A percentile compares a stretch with the other conserved stretches of the same genome.
phyloP scores from a whole-genome alignment of 2,797 vertebrate species.

The Cyprinella venusta region DNA sequence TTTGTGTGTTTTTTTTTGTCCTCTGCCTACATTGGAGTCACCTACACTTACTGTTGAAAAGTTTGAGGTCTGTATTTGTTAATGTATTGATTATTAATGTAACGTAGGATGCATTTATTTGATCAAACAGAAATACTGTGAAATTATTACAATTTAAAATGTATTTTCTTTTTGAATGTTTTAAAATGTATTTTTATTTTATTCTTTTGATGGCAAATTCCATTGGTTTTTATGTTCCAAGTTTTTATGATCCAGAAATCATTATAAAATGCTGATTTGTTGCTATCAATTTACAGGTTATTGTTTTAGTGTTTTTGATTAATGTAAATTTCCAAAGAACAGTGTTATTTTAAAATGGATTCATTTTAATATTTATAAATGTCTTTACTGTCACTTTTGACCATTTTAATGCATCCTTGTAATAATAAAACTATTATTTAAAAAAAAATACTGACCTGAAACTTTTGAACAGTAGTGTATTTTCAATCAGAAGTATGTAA shows the following conservation, averaged over 20 bases:
- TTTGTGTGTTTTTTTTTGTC: not conserved
- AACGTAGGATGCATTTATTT: not conserved
- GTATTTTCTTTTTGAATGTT: not conserved
- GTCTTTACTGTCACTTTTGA: not conserved
- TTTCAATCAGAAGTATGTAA: not conserved
- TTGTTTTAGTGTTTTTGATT: not conserved
- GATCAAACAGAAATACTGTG: not conserved
- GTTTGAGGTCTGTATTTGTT: not conserved
- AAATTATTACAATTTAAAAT: not conserved
- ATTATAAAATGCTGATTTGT: not conserved
- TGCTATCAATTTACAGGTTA: not conserved
- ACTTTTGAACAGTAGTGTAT: not conserved
- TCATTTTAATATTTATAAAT: not conserved
- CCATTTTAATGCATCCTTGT: not conserved
- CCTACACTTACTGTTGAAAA: not conserved
- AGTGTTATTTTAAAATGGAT: not conserved
- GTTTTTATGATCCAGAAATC: not conserved
- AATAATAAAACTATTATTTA: not conserved
- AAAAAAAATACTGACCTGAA: not conserved
- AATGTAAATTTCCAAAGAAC: not conserved
- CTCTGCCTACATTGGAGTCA: not conserved
- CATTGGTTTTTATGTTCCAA: no score
- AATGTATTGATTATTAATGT: not conserved
- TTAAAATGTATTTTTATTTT: not conserved
- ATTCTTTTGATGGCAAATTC: not conserved